Conservation (phyloP, 2,113 vertebrate species). For the Monarcha castaneiventris region DNA sequence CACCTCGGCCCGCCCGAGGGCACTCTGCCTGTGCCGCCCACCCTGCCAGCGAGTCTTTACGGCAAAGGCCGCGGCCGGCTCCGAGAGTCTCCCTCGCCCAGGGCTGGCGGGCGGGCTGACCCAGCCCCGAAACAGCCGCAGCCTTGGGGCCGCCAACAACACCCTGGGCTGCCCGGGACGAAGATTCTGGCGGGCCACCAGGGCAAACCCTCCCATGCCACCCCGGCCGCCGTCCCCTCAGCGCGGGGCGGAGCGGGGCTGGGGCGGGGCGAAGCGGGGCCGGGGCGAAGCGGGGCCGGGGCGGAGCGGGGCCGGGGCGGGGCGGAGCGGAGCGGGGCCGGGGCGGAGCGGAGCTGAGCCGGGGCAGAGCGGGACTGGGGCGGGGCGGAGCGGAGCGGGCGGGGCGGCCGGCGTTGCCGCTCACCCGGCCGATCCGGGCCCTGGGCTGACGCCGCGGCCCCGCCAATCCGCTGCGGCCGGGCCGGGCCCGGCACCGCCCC, state of each 20-base stretch:
- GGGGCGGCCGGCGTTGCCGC: no score
- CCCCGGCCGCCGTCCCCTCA: accelerated
- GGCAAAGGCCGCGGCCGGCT: not conserved
- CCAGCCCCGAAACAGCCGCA: not conserved
- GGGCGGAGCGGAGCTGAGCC: no score
- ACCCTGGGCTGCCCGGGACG: accelerated
- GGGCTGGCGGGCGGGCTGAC: not conserved
- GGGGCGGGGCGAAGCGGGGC: no score
- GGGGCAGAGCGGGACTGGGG: not conserved
- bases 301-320: not conserved
- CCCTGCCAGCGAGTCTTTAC: no score
- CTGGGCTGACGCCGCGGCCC: not conserved
- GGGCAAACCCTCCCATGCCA: accelerated
- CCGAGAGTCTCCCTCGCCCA: not conserved
- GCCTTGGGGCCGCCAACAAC: accelerated
- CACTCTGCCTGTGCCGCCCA: not conserved
- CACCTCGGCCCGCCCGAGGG: not conserved
- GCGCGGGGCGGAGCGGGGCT: no score
- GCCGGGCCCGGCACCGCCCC: no score
- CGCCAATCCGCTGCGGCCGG: no score
- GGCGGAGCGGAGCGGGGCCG: not conserved
- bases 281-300: no score
- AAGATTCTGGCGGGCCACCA: accelerated
- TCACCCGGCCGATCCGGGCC: no score
- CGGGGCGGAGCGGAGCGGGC: no score